phyloP scores from a whole-genome alignment of 2,113 vertebrate species.

The Pterophyllum scalare region DNA sequence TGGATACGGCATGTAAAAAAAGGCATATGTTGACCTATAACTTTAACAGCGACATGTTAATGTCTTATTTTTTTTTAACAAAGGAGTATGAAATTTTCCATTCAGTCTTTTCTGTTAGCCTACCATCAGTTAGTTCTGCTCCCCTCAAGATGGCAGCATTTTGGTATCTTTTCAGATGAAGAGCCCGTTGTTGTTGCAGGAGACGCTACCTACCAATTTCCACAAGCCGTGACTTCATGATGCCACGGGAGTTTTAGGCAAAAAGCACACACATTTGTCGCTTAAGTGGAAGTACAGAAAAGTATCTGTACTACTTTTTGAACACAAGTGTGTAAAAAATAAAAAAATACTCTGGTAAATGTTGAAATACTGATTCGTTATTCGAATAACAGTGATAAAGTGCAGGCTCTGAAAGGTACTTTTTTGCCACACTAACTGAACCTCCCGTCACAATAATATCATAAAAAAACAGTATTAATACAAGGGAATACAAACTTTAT shows the following conservation, averaged over 20 bases:
- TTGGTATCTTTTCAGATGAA: conserved; percentile 12
- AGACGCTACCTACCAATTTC: neutral
- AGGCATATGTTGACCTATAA: neutral
- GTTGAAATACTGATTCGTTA: neutral
- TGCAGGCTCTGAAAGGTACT: neutral
- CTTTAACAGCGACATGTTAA: neutral
- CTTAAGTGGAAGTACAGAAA: neutral
- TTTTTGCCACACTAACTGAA: fast-evolving
- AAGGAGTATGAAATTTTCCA: neutral
- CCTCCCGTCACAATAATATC: neutral
- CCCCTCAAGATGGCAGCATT: conserved; percentile 66
- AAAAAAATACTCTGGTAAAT: neutral
- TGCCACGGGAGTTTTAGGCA: neutral
- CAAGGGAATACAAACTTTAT: neutral
- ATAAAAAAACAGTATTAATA: neutral
- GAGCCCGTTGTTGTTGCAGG: neutral
- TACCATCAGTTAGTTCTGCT: conserved; percentile 7
- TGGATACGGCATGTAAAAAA: neutral
- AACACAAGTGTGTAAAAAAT: neutral
- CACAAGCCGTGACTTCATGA: neutral
- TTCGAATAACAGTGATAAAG: neutral
- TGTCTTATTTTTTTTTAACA: neutral
- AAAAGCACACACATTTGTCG: neutral
- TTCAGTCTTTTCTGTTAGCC: neutral
- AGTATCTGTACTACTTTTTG: neutral